Percentiles rank a stretch among this genome's conserved stretches.
phyloP scores from a whole-genome alignment of 53 echinoderm and acorn worm species.

The Echinarachnius parma region DNA sequence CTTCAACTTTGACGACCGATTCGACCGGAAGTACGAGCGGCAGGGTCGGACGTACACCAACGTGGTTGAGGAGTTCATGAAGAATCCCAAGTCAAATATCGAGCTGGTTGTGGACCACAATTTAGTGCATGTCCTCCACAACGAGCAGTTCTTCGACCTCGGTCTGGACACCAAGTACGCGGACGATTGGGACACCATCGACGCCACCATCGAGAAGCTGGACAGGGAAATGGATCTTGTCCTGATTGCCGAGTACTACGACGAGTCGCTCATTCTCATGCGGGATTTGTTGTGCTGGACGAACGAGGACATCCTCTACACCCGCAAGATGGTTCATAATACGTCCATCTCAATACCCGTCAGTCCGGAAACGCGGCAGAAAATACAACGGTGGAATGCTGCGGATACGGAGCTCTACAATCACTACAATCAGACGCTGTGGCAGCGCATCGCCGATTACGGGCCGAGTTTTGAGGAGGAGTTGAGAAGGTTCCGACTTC shows the following conservation, averaged over 20 bases:
- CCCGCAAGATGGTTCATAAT: slow-evolving; percentile 42
- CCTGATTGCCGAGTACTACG: slow-evolving; percentile 59
- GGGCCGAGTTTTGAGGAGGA: slow-evolving; percentile 50
- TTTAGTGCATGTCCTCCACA: slow-evolving; percentile 22
- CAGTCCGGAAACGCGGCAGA: neutral
- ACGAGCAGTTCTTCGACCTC: slow-evolving; percentile 53
- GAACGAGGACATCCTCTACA: slow-evolving; percentile 55
- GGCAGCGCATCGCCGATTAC: slow-evolving; percentile 47
- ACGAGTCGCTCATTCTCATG: slow-evolving; percentile 52
- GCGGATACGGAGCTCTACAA: slow-evolving; percentile 52
- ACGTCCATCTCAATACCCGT: slow-evolving; percentile 3
- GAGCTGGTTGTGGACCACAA: neutral
- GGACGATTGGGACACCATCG: slow-evolving; percentile 7
- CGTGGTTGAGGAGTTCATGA: slow-evolving; percentile 45
- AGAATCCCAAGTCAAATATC: slow-evolving; percentile 18
- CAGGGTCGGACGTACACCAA: slow-evolving; percentile 16
- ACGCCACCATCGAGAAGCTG: slow-evolving; percentile 21
- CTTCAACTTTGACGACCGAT: slow-evolving; percentile 41
- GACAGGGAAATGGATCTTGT: slow-evolving; percentile 53
- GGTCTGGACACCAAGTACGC: slow-evolving; percentile 43
- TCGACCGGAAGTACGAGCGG: slow-evolving; percentile 11
- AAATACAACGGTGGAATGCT: slow-evolving; percentile 50
- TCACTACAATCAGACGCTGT: slow-evolving; percentile 60
- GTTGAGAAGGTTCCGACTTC: slow-evolving; percentile 25
- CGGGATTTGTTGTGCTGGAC: slow-evolving; percentile 52